Base-by-base conservation (phyloP, 2,113 vertebrate genomes). In the Grantiella picta region DNA sequence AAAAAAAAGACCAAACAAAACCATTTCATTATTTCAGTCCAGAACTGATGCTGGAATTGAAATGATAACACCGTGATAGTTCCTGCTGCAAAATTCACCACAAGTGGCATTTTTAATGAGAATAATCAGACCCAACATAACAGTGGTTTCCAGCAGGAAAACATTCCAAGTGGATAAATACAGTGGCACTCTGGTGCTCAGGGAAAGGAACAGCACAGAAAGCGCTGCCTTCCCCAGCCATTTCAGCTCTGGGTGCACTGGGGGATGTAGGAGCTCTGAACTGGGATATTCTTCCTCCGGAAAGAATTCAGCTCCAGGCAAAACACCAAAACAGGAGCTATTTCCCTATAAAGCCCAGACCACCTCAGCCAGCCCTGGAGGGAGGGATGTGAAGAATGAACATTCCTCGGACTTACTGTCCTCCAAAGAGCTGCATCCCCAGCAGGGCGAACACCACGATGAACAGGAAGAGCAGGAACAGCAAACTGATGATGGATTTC, bases 381-480 rank as follows among this genome's bases (percentile, higher is more conserved):
- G 29, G 9, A 25, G 31, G 2, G 3, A 22, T 3, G 23, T 21
- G 24, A 57, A 72, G 9, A 21, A 33, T 16, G 47, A 29, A 1
- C 12, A 31, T 20, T 27, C 12, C 47, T 17, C 16, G 18, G 24
- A 99, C 99, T 99, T 90, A 99, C 99, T 99, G 99, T 89, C 99
- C 99, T 65, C 99, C 99, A 20, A 99, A 99, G 61, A 99, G 99
- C 97, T 99, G 99, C 99, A 99, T 99, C 78, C 99, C 99, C 94
- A 99, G 98, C 96, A 99, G 94, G 49, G 99, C 99, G 7, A 99
- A 99, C 89, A 99, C 99, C 83, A 99, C 99, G 0, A 99, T 99
- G 98, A 99, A 99, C 50, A 99, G 98, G 97, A 99, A 99, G 7
- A 99, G 99, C 69, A 99, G 98, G 97, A 99, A 99, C 25, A 99